Percentiles rank a stretch among this genome's conserved stretches.
phyloP scores from a whole-genome alignment of 2,888 invertebrate species.

The Caenorhabditis doughertyi region DNA sequence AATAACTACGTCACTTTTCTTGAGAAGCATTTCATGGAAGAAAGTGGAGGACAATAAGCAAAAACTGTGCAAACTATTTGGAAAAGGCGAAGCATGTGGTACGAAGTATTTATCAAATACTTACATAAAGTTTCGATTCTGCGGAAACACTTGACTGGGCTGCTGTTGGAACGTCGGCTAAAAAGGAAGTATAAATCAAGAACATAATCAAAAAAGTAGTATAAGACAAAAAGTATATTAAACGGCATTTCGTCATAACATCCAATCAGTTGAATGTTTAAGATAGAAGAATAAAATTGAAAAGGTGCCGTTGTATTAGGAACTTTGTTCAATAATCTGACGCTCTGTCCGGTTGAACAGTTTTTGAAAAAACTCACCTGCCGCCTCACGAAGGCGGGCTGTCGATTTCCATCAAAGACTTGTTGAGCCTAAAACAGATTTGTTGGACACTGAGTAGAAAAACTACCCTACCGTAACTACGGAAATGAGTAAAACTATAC shows the following conservation, averaged over 20 bases:
- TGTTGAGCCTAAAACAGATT: constrained; percentile 44
- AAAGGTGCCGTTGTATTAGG: no score
- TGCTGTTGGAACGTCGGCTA: constrained; percentile 36
- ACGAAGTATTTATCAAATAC: not conserved
- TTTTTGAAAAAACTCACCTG: constrained; percentile 3
- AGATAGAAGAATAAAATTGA: no score
- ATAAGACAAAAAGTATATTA: no score
- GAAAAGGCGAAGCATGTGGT: constrained; percentile 13
- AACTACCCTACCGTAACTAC: constrained; percentile 56
- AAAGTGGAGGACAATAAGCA: not conserved
- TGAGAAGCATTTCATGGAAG: no score
- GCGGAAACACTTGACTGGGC: constrained; percentile 27
- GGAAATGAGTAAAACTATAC: constrained; percentile 27
- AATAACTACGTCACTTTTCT: not conserved
- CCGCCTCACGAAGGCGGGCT: constrained; percentile 33
- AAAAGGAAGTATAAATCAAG: no score
- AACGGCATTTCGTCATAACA: no score
- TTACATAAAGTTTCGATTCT: constrained; percentile 46
- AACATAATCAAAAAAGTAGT: no score
- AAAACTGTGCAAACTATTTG: not conserved
- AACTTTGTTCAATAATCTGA: no score
- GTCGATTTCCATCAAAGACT: constrained; percentile 45
- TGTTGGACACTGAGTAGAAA: no score
- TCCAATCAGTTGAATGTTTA: no score
- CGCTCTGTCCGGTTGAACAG: not conserved